Evolutionary conservation across 2,113 vertebrate genomes (phyloP).

Genomic region (Nycticebus coucang): DNA sequence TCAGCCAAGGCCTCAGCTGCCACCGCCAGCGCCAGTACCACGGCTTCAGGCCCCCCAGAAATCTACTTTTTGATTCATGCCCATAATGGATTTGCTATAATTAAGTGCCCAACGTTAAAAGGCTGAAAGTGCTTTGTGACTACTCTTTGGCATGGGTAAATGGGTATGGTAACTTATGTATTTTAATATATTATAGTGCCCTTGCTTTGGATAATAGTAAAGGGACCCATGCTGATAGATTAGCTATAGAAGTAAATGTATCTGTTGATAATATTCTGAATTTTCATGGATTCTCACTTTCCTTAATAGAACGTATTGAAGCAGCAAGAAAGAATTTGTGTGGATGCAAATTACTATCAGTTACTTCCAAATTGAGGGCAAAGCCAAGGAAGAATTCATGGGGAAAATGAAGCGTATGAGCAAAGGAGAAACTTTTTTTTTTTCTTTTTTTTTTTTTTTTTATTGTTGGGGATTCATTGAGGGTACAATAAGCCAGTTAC

Average conservation of each 20-base stretch:
- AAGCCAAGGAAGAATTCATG: not conserved
- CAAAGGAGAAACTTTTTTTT: not conserved
- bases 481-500: too few relatives aligned
- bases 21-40: too few relatives aligned
- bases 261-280: not conserved
- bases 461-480: too few relatives aligned
- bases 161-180: not conserved
- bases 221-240: not conserved
- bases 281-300: not conserved
- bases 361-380: not conserved
- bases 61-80: not conserved
- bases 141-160: not conserved
- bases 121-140: not conserved
- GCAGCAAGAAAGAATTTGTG: not conserved
- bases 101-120: not conserved
- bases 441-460: too few relatives aligned
- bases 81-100: not conserved
- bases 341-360: not conserved
- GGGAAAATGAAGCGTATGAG: not conserved
- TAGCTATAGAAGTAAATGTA: not conserved
- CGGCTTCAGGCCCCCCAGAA: not conserved
- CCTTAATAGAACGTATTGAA: not conserved
- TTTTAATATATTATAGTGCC: not conserved
- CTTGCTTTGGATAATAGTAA: not conserved
- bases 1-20: too few relatives aligned